Evolutionary conservation across 1,140 invertebrate species (phyloP).

Genomic region (Solenopsis invicta): DNA sequence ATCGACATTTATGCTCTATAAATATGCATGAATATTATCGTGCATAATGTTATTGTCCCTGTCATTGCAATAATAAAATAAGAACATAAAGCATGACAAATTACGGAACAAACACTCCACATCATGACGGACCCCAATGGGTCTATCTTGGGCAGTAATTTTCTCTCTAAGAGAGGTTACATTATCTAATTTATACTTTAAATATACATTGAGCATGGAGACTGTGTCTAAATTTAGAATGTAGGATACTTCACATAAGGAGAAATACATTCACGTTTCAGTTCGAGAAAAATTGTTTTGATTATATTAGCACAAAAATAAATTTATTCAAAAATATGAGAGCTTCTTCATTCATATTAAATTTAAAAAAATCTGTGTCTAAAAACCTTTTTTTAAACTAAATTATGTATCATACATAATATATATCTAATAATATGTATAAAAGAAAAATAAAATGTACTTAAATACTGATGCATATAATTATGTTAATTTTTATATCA

Average conservation of each 20-base stretch:
- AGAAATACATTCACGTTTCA: constrained; percentile 12
- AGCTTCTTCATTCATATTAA: background rate
- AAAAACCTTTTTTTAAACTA: background rate
- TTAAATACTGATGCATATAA: background rate
- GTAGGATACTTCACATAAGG: constrained; percentile 49
- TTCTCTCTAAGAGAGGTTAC: constrained; percentile 69
- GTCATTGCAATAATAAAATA: background rate
- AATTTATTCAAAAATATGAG: background rate
- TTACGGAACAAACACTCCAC: constrained; percentile 36
- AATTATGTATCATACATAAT: background rate
- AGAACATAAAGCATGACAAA: constrained; percentile 16
- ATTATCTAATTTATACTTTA: constrained; percentile 76
- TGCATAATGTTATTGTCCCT: background rate
- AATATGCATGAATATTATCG: constrained; percentile 10
- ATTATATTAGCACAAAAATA: background rate
- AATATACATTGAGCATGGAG: constrained; percentile 57
- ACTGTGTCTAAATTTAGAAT: constrained; percentile 64
- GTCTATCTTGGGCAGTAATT: constrained; percentile 69
- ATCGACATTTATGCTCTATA: background rate
- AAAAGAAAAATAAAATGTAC: background rate
- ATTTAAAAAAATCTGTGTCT: background rate
- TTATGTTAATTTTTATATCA: background rate
- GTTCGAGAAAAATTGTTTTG: background rate
- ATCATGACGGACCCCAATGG: constrained; percentile 1
- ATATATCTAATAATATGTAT: no score